Evolutionary conservation across 2,113 vertebrate genomes (phyloP).

Genomic region (Mormyrus iriodes): DNA sequence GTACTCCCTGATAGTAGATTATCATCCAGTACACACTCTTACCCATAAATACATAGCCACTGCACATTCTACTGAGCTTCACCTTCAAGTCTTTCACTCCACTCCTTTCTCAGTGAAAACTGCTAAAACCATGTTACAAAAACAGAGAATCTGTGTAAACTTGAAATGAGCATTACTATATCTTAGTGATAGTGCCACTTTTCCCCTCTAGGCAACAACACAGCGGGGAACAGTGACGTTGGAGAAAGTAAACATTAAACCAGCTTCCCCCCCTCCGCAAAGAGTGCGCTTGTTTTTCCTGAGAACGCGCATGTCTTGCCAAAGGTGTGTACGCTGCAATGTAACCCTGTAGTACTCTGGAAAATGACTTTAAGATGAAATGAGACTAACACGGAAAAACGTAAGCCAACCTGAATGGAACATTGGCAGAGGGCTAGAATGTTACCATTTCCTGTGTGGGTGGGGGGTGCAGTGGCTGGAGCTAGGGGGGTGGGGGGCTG

Average conservation of each 20-base stretch:
- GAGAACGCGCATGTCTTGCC: background rate
- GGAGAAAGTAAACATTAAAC: background rate
- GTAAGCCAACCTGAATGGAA: conserved; percentile 14
- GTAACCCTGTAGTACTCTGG: conserved; percentile 6
- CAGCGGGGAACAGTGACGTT: background rate
- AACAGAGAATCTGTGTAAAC: background rate
- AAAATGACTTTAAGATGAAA: conserved; percentile 11
- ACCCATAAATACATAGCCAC: background rate
- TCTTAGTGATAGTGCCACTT: background rate
- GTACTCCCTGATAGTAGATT: background rate
- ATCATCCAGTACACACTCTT: background rate
- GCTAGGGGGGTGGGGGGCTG: background rate
- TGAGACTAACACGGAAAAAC: conserved; percentile 3
- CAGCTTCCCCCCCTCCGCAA: background rate
- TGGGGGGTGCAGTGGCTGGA: background rate
- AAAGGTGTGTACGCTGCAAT: conserved; percentile 1
- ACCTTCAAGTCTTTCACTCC: background rate
- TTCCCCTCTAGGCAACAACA: background rate
- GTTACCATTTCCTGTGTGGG: conserved; percentile 20
- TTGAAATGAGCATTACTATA: background rate
- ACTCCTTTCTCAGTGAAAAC: background rate
- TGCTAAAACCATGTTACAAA: background rate
- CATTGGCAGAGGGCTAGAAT: background rate
- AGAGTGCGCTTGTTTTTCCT: background rate
- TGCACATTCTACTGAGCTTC: background rate